Evolutionary conservation across 2,113 vertebrate genomes (phyloP).

Genomic region (Zosterops pallidus): DNA sequence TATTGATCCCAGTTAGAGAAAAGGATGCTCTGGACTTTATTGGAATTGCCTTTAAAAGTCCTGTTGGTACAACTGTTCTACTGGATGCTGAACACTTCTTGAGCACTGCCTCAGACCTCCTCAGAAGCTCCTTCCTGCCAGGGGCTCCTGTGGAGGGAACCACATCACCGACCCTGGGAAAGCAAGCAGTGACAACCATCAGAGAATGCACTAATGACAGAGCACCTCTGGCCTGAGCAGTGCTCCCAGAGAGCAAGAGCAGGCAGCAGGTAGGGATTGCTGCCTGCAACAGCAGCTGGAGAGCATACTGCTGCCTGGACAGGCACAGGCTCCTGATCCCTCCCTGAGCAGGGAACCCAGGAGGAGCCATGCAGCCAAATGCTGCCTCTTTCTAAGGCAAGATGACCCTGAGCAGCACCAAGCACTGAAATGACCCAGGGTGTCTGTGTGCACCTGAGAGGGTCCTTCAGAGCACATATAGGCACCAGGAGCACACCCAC

Average conservation of each 20-base stretch:
- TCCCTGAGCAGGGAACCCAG: neutral
- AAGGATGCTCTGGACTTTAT: neutral
- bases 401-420: fast-evolving
- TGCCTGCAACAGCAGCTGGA: neutral
- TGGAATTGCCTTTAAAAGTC: neutral
- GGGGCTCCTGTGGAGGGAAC: neutral
- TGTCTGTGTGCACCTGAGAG: fast-evolving
- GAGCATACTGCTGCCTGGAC: neutral
- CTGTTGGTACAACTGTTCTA: neutral
- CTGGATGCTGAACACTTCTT: neutral
- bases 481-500: neutral
- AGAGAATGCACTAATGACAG: fast-evolving
- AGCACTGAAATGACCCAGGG: neutral
- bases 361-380: neutral
- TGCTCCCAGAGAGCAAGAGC: fast-evolving
- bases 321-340: fast-evolving
- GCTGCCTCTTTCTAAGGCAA: neutral
- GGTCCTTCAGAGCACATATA: fast-evolving
- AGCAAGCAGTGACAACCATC: neutral
- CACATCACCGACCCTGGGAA: fast-evolving
- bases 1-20: neutral
- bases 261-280: neutral
- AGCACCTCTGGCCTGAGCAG: neutral
- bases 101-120: neutral
- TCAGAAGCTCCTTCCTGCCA: neutral